Conservation (phyloP, 1,140 invertebrate species). For the Chrysopa pallens region DNA sequence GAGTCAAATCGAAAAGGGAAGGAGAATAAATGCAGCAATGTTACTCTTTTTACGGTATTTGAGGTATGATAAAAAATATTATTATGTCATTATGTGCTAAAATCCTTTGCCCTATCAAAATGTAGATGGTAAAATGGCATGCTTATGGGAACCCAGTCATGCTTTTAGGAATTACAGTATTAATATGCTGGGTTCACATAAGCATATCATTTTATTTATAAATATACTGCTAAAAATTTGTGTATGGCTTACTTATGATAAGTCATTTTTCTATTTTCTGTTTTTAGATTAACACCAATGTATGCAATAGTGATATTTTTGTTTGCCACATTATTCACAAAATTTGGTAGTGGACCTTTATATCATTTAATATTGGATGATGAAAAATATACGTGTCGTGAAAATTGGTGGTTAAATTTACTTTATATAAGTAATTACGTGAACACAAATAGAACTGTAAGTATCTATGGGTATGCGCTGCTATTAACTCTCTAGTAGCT, state of each 20-base stretch:
- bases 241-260: too few species aligned
- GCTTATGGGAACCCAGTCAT: too few species aligned
- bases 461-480: too few species aligned
- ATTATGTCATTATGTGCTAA: too few species aligned
- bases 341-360: conserved; percentile 8
- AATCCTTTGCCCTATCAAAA: too few species aligned
- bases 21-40: conserved; percentile 21
- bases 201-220: too few species aligned
- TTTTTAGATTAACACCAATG: conserved; percentile 13
- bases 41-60: conserved; percentile 32
- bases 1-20: conserved; percentile 24
- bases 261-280: conserved; percentile 4
- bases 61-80: too few species aligned
- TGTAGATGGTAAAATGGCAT: too few species aligned
- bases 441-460: conserved; percentile 21
- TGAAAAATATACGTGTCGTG: conserved; percentile 15
- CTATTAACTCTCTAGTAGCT: too few species aligned
- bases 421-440: conserved; percentile 39
- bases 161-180: too few species aligned
- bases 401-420: conserved; percentile 30
- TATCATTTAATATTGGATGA: conserved; percentile 15
- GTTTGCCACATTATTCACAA: conserved; percentile 11
- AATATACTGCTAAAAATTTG: too few species aligned
- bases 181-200: too few species aligned
- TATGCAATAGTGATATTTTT: conserved; percentile 13